Evolutionary conservation across 2,888 invertebrate species (phyloP).

Genomic region (Eledone cirrhosa): DNA sequence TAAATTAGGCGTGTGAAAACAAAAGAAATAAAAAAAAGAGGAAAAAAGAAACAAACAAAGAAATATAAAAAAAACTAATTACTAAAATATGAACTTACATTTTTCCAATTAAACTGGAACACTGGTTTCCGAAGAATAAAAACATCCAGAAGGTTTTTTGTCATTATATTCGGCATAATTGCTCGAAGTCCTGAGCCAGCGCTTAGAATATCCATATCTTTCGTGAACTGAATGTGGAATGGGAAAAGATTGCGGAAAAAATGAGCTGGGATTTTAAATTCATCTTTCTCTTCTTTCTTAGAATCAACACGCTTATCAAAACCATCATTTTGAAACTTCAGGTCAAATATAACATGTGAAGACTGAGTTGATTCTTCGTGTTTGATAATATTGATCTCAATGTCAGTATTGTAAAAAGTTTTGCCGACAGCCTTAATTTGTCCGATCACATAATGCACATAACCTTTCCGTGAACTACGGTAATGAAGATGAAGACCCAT

Average conservation of each 20-base stretch:
- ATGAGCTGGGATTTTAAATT: constrained; percentile 34
- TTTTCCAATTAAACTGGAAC: constrained; percentile 92
- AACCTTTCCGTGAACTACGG: constrained; percentile 86
- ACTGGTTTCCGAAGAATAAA: constrained; percentile 91
- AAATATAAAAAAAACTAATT: too few relatives aligned
- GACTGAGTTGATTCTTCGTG: constrained; percentile 90
- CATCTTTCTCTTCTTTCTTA: constrained; percentile 31
- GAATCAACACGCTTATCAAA: constrained; percentile 41
- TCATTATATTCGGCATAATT: constrained; percentile 66
- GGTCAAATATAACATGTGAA: constrained; percentile 90
- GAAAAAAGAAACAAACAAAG: too few relatives aligned
- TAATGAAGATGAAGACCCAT: constrained; percentile 89
- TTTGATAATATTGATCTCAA: constrained; percentile 87
- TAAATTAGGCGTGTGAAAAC: too few relatives aligned
- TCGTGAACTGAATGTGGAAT: constrained; percentile 96
- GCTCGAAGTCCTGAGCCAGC: constrained; percentile 63
- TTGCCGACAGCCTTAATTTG: constrained; percentile 91
- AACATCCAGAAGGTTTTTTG: constrained; percentile 89
- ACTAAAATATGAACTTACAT: constrained; percentile 74
- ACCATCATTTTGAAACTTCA: constrained; percentile 86
- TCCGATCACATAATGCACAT: constrained; percentile 96
- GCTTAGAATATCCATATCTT: constrained; percentile 62
- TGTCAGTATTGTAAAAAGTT: constrained; percentile 93
- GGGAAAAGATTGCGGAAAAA: constrained; percentile 96
- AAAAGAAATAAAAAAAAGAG: too few relatives aligned